These are phyloP conservation scores for Hestina assimilis DNA, from an alignment of 1,140 invertebrate species.

Conservation along the genomic window DNA sequence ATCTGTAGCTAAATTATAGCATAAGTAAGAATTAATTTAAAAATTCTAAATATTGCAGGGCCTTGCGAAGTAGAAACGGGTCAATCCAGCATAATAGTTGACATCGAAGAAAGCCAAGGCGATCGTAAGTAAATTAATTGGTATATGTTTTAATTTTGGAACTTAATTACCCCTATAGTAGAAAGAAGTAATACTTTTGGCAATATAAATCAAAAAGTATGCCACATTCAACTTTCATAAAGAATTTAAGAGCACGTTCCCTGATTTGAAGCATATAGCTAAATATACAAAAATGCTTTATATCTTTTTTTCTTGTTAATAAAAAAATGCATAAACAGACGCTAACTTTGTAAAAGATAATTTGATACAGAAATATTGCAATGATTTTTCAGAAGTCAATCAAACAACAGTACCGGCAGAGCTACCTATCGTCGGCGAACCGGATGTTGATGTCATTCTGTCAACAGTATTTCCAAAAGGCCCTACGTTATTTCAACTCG, in stretches of 20 bases:
- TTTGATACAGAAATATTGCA: no score
- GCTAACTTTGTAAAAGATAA: neutral
- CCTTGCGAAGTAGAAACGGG: conserved; percentile 90
- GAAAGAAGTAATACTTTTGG: no score
- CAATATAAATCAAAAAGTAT: no score
- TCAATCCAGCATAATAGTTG: conserved; percentile 92
- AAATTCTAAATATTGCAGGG: conserved; percentile 77
- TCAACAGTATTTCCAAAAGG: conserved; percentile 88
- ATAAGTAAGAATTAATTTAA: neutral
- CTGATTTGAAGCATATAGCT: no score
- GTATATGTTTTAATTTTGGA: neutral
- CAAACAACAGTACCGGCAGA: conserved; percentile 88
- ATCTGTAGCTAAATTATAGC: neutral
- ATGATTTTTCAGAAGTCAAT: conserved; percentile 88
- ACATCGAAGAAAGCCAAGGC: conserved; percentile 92
- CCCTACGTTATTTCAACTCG: conserved; percentile 86
- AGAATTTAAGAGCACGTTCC: no score
- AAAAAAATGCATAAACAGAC: neutral
- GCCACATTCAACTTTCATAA: no score
- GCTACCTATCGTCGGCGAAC: conserved; percentile 90
- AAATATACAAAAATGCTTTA: no score
- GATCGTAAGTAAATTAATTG: conserved; percentile 83
- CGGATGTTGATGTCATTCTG: conserved; percentile 87
- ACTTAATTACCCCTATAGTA: no score
- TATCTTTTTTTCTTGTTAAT: neutral